These are phyloP conservation scores for Pelodytes ibericus DNA, from an alignment of 2,797 vertebrate genomes.

Conservation along the genomic window DNA sequence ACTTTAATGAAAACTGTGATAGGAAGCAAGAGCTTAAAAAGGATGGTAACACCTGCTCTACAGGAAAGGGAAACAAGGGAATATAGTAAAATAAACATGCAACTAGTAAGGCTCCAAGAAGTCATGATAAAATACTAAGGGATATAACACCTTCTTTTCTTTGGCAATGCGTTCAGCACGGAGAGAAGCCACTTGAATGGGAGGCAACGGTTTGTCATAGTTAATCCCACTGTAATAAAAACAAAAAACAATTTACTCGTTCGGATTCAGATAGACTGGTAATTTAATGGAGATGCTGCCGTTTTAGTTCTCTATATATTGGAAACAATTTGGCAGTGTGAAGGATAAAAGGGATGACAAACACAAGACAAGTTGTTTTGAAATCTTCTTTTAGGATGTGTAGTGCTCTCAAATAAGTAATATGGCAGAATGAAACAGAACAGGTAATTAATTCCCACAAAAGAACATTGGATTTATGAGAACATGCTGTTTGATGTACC, in stretches of 20 bases:
- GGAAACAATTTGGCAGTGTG: neutral
- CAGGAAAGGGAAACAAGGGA: neutral
- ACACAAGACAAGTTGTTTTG: neutral
- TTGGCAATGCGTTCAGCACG: constrained; percentile 92
- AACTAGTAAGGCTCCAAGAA: neutral
- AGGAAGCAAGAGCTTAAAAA: no score
- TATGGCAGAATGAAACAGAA: neutral
- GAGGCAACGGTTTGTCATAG: constrained; percentile 91
- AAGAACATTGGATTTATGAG: neutral
- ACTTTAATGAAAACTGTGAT: no score
- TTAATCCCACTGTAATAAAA: constrained; percentile 80
- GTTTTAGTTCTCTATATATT: neutral
- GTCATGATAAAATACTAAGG: neutral
- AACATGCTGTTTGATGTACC: neutral
- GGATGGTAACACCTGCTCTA: no score
- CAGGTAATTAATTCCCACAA: neutral
- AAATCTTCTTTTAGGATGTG: neutral
- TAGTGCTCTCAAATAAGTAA: neutral
- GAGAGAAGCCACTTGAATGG: constrained; percentile 91
- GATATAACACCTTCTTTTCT: constrained; percentile 85
- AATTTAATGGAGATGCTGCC: no score
- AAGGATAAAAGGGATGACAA: neutral
- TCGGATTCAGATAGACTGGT: neutral
- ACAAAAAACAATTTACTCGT: neutral
- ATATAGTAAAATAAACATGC: neutral